Evolutionary conservation across 2,113 vertebrate species (phyloP).

Genomic region (Micronisus gabar): DNA sequence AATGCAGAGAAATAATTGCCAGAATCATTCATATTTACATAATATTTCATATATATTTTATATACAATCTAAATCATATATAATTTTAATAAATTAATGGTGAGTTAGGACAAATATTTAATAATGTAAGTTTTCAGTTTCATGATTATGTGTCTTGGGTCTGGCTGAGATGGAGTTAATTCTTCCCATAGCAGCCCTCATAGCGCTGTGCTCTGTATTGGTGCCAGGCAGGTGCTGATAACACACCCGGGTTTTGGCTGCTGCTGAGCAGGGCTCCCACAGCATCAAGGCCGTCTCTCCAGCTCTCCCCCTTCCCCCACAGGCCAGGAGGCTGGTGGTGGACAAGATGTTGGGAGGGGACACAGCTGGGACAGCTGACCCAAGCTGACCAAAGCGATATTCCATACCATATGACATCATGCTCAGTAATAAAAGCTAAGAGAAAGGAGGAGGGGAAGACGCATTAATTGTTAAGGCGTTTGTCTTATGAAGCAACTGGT

Average conservation of each 20-base stretch:
- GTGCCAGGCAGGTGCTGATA: background rate
- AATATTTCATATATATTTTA: background rate
- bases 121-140: background rate
- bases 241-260: background rate
- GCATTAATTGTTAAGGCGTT: background rate
- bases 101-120: background rate
- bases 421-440: background rate
- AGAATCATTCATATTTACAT: background rate
- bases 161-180: background rate
- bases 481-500: background rate
- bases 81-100: background rate
- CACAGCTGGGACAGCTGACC: background rate
- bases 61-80: background rate
- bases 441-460: background rate
- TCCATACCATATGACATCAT: accelerated
- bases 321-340: background rate
- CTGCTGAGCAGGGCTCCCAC: background rate
- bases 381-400: background rate
- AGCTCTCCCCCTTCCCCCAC: accelerated
- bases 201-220: background rate
- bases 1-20: background rate
- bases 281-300: accelerated
- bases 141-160: accelerated
- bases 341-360: background rate
- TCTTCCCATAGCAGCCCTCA: background rate